Evolutionary conservation across 2,797 vertebrate species (phyloP).

Genomic region (Pangasius larnaudii): DNA sequence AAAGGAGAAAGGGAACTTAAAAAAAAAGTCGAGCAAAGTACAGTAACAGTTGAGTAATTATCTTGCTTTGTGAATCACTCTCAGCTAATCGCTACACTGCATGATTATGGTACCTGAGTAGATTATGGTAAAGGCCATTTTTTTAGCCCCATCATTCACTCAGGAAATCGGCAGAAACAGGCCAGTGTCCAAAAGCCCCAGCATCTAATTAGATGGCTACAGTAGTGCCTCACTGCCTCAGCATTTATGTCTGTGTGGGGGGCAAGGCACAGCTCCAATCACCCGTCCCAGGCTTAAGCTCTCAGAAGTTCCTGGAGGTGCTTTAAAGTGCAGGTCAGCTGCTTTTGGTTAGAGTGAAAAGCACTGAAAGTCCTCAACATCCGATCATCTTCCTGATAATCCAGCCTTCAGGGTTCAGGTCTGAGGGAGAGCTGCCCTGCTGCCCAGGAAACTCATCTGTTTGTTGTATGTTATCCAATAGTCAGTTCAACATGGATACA

Average conservation of each 20-base stretch:
- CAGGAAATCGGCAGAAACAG: conserved; percentile 37
- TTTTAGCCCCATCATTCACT: conserved; percentile 9
- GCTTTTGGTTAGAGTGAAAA: conserved; percentile 53
- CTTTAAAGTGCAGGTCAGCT: conserved; percentile 46
- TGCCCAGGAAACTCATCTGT: conserved; percentile 6
- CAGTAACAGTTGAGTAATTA: conserved; percentile 43
- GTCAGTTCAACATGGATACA: background rate
- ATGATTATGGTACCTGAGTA: background rate
- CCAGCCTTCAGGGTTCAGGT: conserved; percentile 32
- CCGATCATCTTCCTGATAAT: conserved; percentile 50
- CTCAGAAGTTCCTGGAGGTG: conserved; percentile 40
- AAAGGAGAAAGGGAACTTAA: background rate
- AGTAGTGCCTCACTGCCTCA: conserved; percentile 28
- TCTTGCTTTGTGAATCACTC: conserved; percentile 27
- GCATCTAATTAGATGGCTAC: conserved; percentile 10
- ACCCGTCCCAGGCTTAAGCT: conserved; percentile 18
- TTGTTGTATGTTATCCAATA: background rate
- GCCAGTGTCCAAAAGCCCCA: conserved; percentile 12
- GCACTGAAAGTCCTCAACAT: conserved; percentile 41
- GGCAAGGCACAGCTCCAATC: conserved; percentile 22
- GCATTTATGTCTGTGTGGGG: conserved; percentile 47
- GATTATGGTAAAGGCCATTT: conserved; percentile 39
- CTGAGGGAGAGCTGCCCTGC: conserved; percentile 7
- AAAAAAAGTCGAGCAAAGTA: conserved; percentile 19
- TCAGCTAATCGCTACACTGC: conserved; percentile 18